Percentiles rank a stretch among this genome's conserved stretches.
These are phyloP conservation scores for Pogonus chalceus DNA, from an alignment of 1,140 invertebrate genomes.

Conservation along the genomic window DNA sequence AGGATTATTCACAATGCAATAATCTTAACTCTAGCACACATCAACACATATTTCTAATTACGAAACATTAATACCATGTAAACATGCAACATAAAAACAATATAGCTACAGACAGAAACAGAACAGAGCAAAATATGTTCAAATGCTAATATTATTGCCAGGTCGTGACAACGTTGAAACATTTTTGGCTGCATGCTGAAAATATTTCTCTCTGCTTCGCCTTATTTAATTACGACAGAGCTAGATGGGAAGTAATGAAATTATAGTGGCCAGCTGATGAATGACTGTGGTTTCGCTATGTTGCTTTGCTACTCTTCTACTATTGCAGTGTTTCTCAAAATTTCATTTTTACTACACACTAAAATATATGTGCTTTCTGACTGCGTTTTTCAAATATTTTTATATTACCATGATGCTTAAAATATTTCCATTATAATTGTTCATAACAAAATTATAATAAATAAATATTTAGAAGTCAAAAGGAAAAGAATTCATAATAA, in stretches of 20 bases:
- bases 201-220: not conserved
- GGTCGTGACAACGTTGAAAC: not conserved
- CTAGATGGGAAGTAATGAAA: slow-evolving; percentile 1
- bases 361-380: no score
- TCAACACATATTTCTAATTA: slow-evolving; percentile 6
- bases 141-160: not conserved
- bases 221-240: slow-evolving; percentile 2
- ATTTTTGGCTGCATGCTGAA: not conserved
- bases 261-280: not conserved
- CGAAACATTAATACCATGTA: slow-evolving; percentile 3
- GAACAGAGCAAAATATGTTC: not conserved
- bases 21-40: slow-evolving; percentile 1
- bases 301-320: not conserved
- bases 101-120: not conserved
- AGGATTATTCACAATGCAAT: slow-evolving; percentile 1
- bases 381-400: no score
- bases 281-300: not conserved
- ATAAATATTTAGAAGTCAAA: no score
- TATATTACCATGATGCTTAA: no score
- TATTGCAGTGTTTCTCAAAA: not conserved
- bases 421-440: no score
- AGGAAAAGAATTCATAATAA: no score
- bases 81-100: slow-evolving; percentile 1
- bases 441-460: no score
- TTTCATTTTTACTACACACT: no score